Conservation (phyloP, 2,797 vertebrate species). For the Catostomus latipinnis region DNA sequence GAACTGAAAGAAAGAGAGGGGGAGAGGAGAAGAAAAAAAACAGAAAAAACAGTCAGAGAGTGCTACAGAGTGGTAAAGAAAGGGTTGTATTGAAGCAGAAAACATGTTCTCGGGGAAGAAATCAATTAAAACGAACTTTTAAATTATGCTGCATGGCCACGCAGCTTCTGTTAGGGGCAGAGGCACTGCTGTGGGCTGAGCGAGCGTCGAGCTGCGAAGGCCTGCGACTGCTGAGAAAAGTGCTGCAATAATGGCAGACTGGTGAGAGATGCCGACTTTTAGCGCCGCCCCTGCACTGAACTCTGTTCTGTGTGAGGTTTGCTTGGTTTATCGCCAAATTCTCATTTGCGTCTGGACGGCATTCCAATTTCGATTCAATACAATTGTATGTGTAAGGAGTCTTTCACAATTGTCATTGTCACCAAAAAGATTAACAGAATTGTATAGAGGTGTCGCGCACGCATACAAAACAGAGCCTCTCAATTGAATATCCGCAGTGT, state of each 20-base stretch:
- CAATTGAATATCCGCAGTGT: slow-evolving; percentile 2
- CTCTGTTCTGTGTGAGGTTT: slow-evolving; percentile 32
- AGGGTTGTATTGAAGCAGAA: slow-evolving; percentile 64
- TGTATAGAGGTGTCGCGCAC: slow-evolving; percentile 10
- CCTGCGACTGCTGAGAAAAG: slow-evolving; percentile 61
- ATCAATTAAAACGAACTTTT: slow-evolving; percentile 68
- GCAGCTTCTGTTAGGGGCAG: slow-evolving; percentile 34
- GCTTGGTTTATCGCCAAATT: slow-evolving; percentile 44
- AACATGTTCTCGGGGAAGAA: slow-evolving; percentile 62
- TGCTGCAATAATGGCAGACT: slow-evolving; percentile 57
- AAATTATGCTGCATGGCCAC: slow-evolving; percentile 54
- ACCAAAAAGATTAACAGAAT: slow-evolving; percentile 37
- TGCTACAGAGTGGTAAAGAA: slow-evolving; percentile 58
- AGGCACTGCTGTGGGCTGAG: slow-evolving; percentile 54
- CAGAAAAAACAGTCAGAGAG: slow-evolving; percentile 58
- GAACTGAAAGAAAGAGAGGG: slow-evolving; percentile 64
- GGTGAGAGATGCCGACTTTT: slow-evolving; percentile 43
- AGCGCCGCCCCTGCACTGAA: slow-evolving; percentile 28
- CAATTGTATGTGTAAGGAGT: not conserved
- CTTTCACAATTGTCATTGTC: slow-evolving; percentile 37
- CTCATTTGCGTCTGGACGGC: slow-evolving; percentile 13
- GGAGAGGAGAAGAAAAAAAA: slow-evolving; percentile 38
- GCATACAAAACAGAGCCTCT: slow-evolving; percentile 9
- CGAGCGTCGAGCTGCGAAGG: slow-evolving; percentile 46
- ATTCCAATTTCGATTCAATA: slow-evolving; percentile 21